These are phyloP conservation scores for Syrista parreyssii DNA, from an alignment of 2,888 invertebrate species.

Conservation along the genomic window DNA sequence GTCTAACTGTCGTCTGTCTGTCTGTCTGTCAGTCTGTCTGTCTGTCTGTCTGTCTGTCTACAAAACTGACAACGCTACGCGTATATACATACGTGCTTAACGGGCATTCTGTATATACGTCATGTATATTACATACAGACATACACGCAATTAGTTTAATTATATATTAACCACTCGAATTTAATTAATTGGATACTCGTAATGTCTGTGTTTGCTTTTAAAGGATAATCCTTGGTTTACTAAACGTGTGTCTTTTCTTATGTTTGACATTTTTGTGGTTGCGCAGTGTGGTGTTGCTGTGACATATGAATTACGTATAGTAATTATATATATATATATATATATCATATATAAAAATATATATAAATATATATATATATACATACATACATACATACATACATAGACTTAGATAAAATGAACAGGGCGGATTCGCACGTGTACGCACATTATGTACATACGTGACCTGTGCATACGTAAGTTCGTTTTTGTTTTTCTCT, in stretches of 20 bases:
- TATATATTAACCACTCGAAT: not conserved
- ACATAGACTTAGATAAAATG: conserved; percentile 29
- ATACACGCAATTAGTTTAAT: not conserved
- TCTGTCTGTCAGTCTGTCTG: not conserved
- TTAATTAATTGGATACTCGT: not conserved
- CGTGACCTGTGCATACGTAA: conserved; percentile 8
- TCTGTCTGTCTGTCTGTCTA: not conserved
- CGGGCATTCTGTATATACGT: conserved; percentile 8
- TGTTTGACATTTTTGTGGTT: conserved; percentile 31
- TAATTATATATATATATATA: conserved; percentile 32
- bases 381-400: conserved; percentile 16
- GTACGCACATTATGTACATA: conserved; percentile 28
- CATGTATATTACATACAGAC: conserved; percentile 8
- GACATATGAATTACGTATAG: conserved; percentile 30
- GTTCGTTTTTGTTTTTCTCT: conserved; percentile 34
- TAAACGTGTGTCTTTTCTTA: not conserved
- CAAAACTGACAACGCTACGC: conserved; percentile 34
- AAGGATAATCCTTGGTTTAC: conserved; percentile 3
- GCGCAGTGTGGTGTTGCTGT: conserved; percentile 62
- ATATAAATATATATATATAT: conserved; percentile 32
- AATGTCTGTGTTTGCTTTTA: conserved; percentile 19
- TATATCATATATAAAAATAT: conserved; percentile 19
- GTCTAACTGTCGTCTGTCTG: not conserved
- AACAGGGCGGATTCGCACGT: conserved; percentile 25
- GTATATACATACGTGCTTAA: conserved; percentile 49